These are phyloP conservation scores for Dynastes tityus DNA, from an alignment of 2,888 invertebrate species.

Conservation along the genomic window DNA sequence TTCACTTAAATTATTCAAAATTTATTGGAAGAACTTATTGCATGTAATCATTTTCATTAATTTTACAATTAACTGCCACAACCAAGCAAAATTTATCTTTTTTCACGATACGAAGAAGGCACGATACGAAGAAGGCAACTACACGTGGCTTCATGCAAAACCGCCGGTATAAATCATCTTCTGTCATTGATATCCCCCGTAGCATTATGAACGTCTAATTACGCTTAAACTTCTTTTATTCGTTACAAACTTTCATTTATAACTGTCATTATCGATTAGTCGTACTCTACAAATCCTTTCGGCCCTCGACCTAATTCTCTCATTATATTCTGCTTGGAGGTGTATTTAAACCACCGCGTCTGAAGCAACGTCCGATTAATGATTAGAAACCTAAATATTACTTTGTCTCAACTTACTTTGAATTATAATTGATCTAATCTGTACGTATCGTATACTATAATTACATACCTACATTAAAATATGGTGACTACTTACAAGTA, in stretches of 20 bases:
- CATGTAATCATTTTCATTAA: too few species aligned
- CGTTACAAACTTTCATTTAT: constrained; percentile 6
- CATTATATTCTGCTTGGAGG: constrained; percentile 3
- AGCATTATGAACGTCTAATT: constrained; percentile 10
- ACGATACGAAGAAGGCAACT: too few species aligned
- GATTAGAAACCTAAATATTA: neutral
- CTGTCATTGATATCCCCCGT: neutral
- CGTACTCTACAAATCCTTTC: constrained; percentile 12
- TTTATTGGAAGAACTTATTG: too few species aligned
- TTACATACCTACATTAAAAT: neutral
- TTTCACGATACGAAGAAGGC: too few species aligned
- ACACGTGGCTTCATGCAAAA: neutral
- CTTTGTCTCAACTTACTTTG: neutral
- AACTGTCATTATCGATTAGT: constrained; percentile 38
- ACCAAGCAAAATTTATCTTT: too few species aligned
- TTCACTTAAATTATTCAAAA: too few species aligned
- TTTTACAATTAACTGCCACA: too few species aligned
- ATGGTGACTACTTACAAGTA: neutral
- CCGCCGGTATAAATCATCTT: constrained; percentile 4
- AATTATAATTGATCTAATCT: constrained; percentile 1
- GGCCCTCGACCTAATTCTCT: neutral
- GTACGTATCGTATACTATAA: neutral
- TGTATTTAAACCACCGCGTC: constrained; percentile 15
- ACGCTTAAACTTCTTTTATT: constrained; percentile 30
- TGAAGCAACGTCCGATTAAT: constrained; percentile 4